Evolutionary conservation across 2,888 invertebrate species (phyloP), one percentile per base, ranked within the genome.

Genomic region (Merodon equestris): DNA sequence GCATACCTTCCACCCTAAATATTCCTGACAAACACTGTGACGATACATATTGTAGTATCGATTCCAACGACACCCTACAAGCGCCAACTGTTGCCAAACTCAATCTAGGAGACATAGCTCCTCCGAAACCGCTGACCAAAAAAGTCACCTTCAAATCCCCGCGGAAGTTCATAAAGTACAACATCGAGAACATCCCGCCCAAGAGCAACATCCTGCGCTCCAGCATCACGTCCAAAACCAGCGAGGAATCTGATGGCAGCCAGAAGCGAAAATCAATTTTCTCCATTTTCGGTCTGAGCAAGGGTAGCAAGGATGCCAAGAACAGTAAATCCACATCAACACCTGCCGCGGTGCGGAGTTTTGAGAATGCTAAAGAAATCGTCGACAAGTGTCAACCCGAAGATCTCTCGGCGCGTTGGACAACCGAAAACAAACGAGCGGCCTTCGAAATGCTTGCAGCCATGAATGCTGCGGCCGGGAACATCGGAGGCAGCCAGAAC

Each of bases 401-500:
- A 0, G 82, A 83, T 14, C 67, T 87, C 12, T 83, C 84, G 15
- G 85, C 83, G 42, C 83, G 86, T 44, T 88, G 89, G 88, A 87
- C 87, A 9, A 85, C 79, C 68, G 88, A 88, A 70, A 85, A 88
- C 61, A 88, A 88, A 76, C 86, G 86, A 9, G 87, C 87, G 0
- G 88, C 88, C 1, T 89, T 89, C 68, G 87, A 88, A 64, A 81
- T 88, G 83, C 81, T 88, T 57, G 88, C 89, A 1, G 86, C 87
- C 7, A 88, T 88, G 88, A 88, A 88, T 83, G 85, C 86, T 0
- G 84, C 84, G 1, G 85, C 75, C 81, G 66, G 84, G 73, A 75
- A 82, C 82, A 42, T 81, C 48, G 13, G 68, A 19, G 34, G 47
- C 36, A 71, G 53, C 7, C 50, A 71, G 10, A 57, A 64, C 48